Base-by-base conservation (phyloP, 2,888 invertebrate genomes). In the Brassicogethes aeneus region DNA sequence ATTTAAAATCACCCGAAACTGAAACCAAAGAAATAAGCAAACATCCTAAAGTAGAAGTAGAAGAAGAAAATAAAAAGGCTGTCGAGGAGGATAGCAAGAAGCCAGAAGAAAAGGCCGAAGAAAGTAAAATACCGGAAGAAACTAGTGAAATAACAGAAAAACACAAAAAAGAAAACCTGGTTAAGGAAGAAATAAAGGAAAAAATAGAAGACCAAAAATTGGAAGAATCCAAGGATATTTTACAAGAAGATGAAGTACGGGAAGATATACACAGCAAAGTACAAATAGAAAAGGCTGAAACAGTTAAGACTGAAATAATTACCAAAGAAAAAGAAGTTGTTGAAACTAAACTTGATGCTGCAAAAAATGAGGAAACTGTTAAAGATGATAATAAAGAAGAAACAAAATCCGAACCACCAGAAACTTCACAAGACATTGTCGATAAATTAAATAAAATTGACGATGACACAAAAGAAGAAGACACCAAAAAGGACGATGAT, bases 401-500 rank as follows among this genome's bases (percentile, higher is more conserved):
- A 23, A 17, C 38, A 43, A 32, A 39, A 34, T 15, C 34, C 15
- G 29, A 64, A 64, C 39, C 15, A 8, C 10, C 23, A 23, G 23
- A 23, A 23, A 10, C 23, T 23, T 23, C 23, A 10, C 5, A 32
- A 40, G 37, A 40, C 7, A 14, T 34, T 10, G 30, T 7, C 15
- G 38, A 34, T 34, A 16, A 38, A 34, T 10, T 14, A 33, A 16
- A 38, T 33, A 5, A 7, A 30, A 32, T 12, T 31, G 12, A 36
- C 36, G 37, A 38, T 16, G 17, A 17, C 8, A 34, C 17, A 17
- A 16, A 45, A 34, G 35, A 14, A 23, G 16, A 33, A 37, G 34
- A 40, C 7, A 17, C 37, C 16, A 33, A 40, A n/a, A 40, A 33
- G 39, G 23, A 14, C n/a, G 32, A 37, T 10, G 59, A 3, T 70